These are phyloP conservation scores for Phylloscopus trochiloides DNA, from an alignment of 2,113 vertebrate genomes.

Conservation along the genomic window DNA sequence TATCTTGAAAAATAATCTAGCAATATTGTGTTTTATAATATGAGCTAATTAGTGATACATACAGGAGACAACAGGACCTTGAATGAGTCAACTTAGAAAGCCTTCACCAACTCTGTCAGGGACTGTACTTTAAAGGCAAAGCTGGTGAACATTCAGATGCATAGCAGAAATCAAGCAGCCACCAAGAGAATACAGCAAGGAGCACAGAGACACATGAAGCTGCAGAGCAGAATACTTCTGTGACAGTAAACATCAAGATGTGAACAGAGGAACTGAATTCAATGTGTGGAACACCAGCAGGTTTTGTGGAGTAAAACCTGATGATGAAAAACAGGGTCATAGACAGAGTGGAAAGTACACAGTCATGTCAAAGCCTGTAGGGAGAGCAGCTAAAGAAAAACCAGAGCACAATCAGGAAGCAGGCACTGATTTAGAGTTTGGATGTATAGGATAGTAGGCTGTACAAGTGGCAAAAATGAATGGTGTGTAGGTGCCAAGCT, in stretches of 20 bases:
- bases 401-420: not conserved
- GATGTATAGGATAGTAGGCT: not conserved
- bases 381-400: not conserved
- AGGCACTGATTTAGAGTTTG: not conserved
- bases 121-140: not conserved
- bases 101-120: not conserved
- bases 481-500: not conserved
- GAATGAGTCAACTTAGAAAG: not conserved
- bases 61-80: not conserved
- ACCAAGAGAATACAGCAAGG: not conserved
- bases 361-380: not conserved
- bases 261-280: not conserved
- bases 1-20: not conserved
- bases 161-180: not conserved
- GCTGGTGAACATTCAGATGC: not conserved
- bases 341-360: not conserved
- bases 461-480: not conserved
- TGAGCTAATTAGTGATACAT: not conserved
- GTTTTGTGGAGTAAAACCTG: not conserved
- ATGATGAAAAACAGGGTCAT: not conserved
- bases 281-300: not conserved
- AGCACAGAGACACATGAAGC: not conserved
- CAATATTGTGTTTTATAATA: not conserved
- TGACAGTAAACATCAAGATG: not conserved
- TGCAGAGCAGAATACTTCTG: not conserved